phyloP scores from a whole-genome alignment of 2,888 invertebrate species.

The Argyra leucocephala region DNA sequence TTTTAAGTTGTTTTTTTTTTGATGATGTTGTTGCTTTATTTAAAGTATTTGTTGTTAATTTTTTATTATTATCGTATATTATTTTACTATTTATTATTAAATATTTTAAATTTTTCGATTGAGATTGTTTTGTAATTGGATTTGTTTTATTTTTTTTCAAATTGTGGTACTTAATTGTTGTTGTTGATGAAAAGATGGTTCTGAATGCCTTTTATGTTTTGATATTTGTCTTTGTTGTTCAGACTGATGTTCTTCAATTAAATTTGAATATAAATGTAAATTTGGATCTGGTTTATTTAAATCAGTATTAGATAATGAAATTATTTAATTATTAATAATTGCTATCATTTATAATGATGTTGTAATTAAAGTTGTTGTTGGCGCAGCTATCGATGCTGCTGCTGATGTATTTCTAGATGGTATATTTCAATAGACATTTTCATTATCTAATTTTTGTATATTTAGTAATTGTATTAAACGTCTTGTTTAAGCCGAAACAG shows the following conservation, averaged over 20 bases:
- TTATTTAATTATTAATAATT: background rate
- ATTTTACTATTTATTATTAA: background rate
- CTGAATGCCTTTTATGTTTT: slow-evolving; percentile 23
- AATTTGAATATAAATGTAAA: slow-evolving; percentile 42
- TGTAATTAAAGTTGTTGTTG: too few relatives aligned
- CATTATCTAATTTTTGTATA: slow-evolving; percentile 34
- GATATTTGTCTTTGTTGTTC: slow-evolving; percentile 13
- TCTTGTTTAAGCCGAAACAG: slow-evolving; percentile 20
- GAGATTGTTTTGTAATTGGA: slow-evolving; percentile 17
- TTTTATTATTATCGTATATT: background rate
- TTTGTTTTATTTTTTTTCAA: slow-evolving; percentile 13
- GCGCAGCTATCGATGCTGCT: background rate
- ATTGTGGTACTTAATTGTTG: background rate
- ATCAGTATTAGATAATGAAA: slow-evolving; percentile 18
- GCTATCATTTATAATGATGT: background rate
- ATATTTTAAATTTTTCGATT: slow-evolving; percentile 19
- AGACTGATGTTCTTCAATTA: slow-evolving; percentile 35
- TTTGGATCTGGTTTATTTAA: slow-evolving; percentile 31
- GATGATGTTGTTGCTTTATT: slow-evolving; percentile 4
- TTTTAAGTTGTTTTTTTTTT: slow-evolving; percentile 16
- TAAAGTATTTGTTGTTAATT: too few relatives aligned
- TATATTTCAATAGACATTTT: slow-evolving; percentile 42
- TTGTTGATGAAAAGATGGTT: slow-evolving; percentile 20
- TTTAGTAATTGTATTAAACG: slow-evolving; percentile 14
- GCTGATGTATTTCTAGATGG: background rate